Evolutionary conservation across 2,888 invertebrate species (phyloP), one percentile per base, ranked within the genome.

Genomic region (Rotaria sp.): DNA sequence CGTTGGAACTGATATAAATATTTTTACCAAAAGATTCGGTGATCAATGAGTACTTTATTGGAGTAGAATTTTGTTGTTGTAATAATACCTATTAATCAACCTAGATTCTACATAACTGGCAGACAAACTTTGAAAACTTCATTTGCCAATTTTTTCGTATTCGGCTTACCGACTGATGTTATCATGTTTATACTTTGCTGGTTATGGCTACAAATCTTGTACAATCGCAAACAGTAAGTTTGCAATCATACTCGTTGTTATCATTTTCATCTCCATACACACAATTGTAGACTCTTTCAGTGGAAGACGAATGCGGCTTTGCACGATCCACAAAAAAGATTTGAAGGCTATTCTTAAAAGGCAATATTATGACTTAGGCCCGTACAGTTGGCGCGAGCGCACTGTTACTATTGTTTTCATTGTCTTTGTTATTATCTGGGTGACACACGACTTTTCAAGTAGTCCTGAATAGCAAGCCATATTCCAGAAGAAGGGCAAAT

Each of bases 21-120:
- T 86, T 48, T 80, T 86, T 1, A n/a, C 85, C 8, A 86, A 86
- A 86, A 85, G 86, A 45, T 86, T 86, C 55, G 35, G 38, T 52
- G 86, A 86, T 59, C 57, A 85, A 89, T 89, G 87, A 87, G 88
- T 91, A 21, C 11, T 11, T 21, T 2, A 11, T n/a, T n/a, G n/a
- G n/a, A n/a, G n/a, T n/a, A n/a, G n/a, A n/a, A n/a, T n/a, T n/a
- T n/a, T n/a, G n/a, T n/a, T n/a, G n/a, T n/a, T n/a, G n/a, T n/a
- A n/a, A n/a, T n/a, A n/a, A n/a, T n/a, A n/a, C 21, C 74, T 15
- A 38, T 21, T 3, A 74, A 8, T 45, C 7, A 5, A 45, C 11
- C 11, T 55, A 67, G 67, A 30, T 67, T 15, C 11, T 67, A 67
- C 8, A 0, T 3, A 3, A 67, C 1, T 67, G 35, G 35, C 18